Evolutionary conservation across 2,797 vertebrate species (phyloP).

Genomic region (Leuciscus waleckii): DNA sequence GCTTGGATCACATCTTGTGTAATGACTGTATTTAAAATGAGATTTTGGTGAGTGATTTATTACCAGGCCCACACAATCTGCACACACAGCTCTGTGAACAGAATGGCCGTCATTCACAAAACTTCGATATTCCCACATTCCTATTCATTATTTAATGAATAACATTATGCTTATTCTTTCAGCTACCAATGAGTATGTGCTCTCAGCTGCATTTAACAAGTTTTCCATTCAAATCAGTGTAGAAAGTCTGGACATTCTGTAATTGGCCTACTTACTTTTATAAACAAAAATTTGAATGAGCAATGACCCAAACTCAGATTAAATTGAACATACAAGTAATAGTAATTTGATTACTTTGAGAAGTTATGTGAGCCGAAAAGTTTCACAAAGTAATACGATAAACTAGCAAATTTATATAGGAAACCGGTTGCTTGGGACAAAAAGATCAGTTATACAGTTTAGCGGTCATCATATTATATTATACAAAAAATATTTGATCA

Average conservation of each 20-base stretch:
- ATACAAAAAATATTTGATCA: too few relatives aligned
- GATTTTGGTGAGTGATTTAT: neutral
- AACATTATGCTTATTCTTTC: neutral
- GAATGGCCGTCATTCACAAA: neutral
- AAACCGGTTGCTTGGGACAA: too few relatives aligned
- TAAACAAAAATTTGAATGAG: neutral
- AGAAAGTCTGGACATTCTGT: neutral
- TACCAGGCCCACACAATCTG: neutral
- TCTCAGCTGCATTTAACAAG: neutral
- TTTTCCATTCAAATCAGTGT: neutral
- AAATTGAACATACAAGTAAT: too few relatives aligned
- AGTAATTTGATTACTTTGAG: too few relatives aligned
- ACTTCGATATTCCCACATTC: neutral
- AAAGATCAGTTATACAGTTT: too few relatives aligned
- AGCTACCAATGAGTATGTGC: neutral
- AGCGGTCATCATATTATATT: too few relatives aligned
- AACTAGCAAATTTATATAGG: too few relatives aligned
- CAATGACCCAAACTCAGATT: neutral
- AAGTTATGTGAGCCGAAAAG: too few relatives aligned
- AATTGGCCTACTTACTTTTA: neutral
- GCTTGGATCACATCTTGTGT: neutral
- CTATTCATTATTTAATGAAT: neutral
- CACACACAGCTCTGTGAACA: neutral
- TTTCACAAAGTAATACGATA: too few relatives aligned
- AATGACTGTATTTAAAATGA: neutral